Conservation (phyloP, 1,140 invertebrate genomes). For the Zaprionus tsacasi region DNA sequence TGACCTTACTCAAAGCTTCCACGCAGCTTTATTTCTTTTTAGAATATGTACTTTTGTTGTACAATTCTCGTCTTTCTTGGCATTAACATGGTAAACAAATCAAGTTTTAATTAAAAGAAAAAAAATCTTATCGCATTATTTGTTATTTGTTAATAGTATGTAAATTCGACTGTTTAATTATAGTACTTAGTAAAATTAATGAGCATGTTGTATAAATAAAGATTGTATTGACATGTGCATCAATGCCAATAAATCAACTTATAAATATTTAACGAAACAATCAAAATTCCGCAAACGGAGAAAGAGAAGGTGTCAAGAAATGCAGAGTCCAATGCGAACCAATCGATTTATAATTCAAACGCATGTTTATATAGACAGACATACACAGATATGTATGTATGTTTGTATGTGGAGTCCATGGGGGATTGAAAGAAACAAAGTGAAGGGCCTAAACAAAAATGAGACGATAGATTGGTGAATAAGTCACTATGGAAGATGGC, state of each 20-base stretch:
- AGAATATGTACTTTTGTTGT: neutral
- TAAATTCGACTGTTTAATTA: conserved; percentile 13
- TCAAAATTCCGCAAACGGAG: conserved; percentile 23
- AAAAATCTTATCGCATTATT: neutral
- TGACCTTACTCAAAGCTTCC: neutral
- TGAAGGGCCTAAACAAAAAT: conserved; percentile 4
- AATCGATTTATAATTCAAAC: conserved; percentile 5
- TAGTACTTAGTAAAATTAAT: conserved; percentile 1
- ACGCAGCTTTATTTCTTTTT: neutral
- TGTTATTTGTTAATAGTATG: neutral
- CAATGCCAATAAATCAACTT: conserved; percentile 31
- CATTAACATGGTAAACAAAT: neutral
- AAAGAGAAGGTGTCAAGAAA: conserved; percentile 34
- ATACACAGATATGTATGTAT: neutral
- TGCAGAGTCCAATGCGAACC: conserved; percentile 28
- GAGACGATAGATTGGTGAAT: neutral
- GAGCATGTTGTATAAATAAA: conserved; percentile 5
- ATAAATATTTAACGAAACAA: conserved; percentile 32
- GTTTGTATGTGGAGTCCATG: neutral
- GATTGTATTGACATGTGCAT: conserved; percentile 21
- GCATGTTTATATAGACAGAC: neutral
- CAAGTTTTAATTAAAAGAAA: neutral
- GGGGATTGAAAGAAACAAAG: conserved; percentile 3
- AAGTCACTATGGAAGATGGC: neutral
- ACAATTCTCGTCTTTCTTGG: neutral